Base-by-base conservation (phyloP, 1,140 invertebrate species). In the Drosophila biarmipes region DNA sequence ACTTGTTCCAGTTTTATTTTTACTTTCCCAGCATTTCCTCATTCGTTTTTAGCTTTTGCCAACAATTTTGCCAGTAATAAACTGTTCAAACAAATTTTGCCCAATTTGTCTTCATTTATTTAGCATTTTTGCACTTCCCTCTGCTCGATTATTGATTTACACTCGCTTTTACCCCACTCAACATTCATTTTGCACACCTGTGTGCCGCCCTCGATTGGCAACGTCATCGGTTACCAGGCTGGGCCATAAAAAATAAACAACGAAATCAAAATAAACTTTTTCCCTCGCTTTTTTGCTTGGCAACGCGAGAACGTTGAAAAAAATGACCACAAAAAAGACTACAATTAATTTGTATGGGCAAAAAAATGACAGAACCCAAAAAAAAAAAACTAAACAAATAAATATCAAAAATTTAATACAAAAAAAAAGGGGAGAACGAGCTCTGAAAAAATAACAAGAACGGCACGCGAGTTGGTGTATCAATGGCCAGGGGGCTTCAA, bases 171-270 rank as follows among this genome's bases (percentile, higher is more conserved):
- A 55, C 55, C 54, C 55, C 42, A 73, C 48, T 57, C 46, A 72
- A 42, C 73, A 42, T 68, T 67, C 48, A 66, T 80, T 76, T 76
- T 63, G 82, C 82, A 82, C 82, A 86, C 78, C 82, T 86, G 82
- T 77, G 75, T 24, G 31, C 75, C 62, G 35, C 57, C 46, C 40
- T 46, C 52, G 21, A 59, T 38, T 58, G 55, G 27, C 59, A 63
- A 40, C 58, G 63, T 66, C 59, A 64, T 64, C 63, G 67, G 59
- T 73, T 78, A 72, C 79, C 66, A 57, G 38, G 66, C 49, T 48
- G 66, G 19, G 55, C 45, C 29, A 7, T 2, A 31, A 31, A 31
- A 31, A 73, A 80, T 66, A 72, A 43, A 54, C 62, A 66, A 59
- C 61, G 34, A 67, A 64, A 40, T 66, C 58, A 66, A 63, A 66